phyloP scores from a whole-genome alignment of 1,140 invertebrate species.

The Apis laboriosa region DNA sequence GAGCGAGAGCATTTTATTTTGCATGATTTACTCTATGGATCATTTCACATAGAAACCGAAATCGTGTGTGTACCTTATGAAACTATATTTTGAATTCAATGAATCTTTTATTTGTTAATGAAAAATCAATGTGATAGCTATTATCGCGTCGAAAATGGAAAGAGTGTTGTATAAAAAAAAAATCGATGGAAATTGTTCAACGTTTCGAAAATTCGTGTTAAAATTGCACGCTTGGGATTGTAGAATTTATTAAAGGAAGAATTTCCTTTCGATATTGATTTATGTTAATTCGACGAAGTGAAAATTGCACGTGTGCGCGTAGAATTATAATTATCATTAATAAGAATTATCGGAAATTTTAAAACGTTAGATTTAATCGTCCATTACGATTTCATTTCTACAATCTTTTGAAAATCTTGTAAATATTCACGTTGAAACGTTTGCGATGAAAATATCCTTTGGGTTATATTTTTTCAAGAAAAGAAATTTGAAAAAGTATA shows the following conservation, averaged over 20 bases:
- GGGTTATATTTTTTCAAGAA: neutral
- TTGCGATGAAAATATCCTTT: no score
- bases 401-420: no score
- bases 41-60: no score
- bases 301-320: neutral
- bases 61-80: no score
- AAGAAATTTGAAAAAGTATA: neutral
- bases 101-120: no score
- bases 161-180: neutral
- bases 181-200: neutral
- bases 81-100: no score
- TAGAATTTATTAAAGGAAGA: neutral
- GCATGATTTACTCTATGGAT: no score
- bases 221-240: neutral
- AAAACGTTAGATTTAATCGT: conserved; percentile 9
- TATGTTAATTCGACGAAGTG: conserved; percentile 27
- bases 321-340: conserved; percentile 38
- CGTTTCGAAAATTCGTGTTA: neutral
- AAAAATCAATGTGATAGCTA: no score
- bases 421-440: neutral
- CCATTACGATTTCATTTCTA: neutral
- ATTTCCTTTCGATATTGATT: conserved; percentile 12
- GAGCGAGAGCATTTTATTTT: no score
- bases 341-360: conserved; percentile 30
- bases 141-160: no score